phyloP scores from a whole-genome alignment of 2,888 invertebrate species.

The Gerris lacustris region DNA sequence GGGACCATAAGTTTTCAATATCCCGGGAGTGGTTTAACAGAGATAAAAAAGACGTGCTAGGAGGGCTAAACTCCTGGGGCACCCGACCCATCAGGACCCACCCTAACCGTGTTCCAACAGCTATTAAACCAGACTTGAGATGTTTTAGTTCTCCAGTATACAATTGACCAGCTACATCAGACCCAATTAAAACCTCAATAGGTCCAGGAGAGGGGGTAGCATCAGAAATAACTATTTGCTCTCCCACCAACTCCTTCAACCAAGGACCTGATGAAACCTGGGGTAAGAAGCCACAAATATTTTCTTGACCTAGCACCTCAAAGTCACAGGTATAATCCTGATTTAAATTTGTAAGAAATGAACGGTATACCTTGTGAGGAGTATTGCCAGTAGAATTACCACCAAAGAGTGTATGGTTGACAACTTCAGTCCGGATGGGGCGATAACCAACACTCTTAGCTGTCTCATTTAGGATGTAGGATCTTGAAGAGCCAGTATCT shows the following conservation, averaged over 20 bases:
- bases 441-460: slow-evolving; percentile 18
- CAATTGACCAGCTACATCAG: slow-evolving; percentile 11
- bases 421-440: slow-evolving; percentile 16
- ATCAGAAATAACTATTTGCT: slow-evolving; percentile 11
- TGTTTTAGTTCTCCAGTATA: slow-evolving; percentile 20
- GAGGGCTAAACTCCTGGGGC: neutral
- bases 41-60: neutral
- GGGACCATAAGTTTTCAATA: neutral
- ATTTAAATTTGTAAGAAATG: slow-evolving; percentile 1
- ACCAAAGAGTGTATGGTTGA: slow-evolving; percentile 19
- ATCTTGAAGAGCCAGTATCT: slow-evolving; percentile 7
- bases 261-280: slow-evolving; percentile 3
- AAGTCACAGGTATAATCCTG: slow-evolving; percentile 13
- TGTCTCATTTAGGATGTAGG: slow-evolving; percentile 10
- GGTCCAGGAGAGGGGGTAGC: slow-evolving; percentile 6
- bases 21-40: neutral
- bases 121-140: slow-evolving; percentile 21
- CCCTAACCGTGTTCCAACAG: slow-evolving; percentile 25
- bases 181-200: slow-evolving; percentile 22
- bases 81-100: slow-evolving; percentile 26
- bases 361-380: slow-evolving; percentile 4
- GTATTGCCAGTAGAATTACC: slow-evolving; percentile 4
- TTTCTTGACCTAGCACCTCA: slow-evolving; percentile 10
- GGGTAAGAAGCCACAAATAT: slow-evolving; percentile 12
- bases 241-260: neutral